Conservation (phyloP, 2,113 vertebrate genomes). For the Genyomyrus donnyi region DNA sequence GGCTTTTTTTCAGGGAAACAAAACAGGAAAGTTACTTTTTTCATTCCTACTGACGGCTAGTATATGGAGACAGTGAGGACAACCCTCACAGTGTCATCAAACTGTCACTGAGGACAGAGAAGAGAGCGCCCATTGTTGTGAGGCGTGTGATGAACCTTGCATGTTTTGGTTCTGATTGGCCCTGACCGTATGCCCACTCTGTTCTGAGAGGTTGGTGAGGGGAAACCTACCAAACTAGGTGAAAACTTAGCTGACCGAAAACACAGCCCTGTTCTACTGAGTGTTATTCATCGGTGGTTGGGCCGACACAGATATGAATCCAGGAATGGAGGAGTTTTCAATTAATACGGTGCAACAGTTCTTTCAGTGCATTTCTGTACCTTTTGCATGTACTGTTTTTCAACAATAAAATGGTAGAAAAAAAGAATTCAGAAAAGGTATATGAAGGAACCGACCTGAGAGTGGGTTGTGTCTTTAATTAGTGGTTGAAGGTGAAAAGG, state of each 20-base stretch:
- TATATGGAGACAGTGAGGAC: background rate
- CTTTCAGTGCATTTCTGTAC: background rate
- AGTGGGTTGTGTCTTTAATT: background rate
- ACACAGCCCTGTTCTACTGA: background rate
- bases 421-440: background rate
- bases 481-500: background rate
- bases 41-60: background rate
- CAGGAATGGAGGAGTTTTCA: conserved; percentile 14
- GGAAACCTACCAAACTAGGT: background rate
- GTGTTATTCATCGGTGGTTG: conserved; percentile 35
- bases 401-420: background rate
- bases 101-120: conserved; percentile 34
- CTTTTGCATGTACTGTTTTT: background rate
- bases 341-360: background rate
- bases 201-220: background rate
- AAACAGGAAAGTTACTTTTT: background rate
- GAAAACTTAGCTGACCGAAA: background rate
- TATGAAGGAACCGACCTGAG: background rate
- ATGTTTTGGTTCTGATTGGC: conserved; percentile 54
- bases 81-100: background rate
- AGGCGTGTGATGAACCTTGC: conserved; percentile 57
- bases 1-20: background rate
- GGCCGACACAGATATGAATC: conserved; percentile 39
- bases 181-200: conserved; percentile 29
- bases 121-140: conserved; percentile 39